phyloP scores from a whole-genome alignment of 1,140 invertebrate species.

The Bombyx mori region ASM3026992v2 NC_085115.1:6709001-6709500 shows the following conservation, averaged over 20 bases:
- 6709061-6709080: slow-evolving; percentile 76
- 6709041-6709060: slow-evolving; percentile 82
- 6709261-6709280: slow-evolving; percentile 62
- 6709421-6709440: slow-evolving; percentile 58
- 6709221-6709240: slow-evolving; percentile 17
- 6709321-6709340: slow-evolving; percentile 68
- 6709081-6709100: slow-evolving; percentile 80
- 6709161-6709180: slow-evolving; percentile 18
- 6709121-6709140: slow-evolving; percentile 32
- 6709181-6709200: slow-evolving; percentile 18
- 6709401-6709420: slow-evolving; percentile 64
- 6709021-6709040: slow-evolving; percentile 76
- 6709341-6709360: slow-evolving; percentile 88
- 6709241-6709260: slow-evolving; percentile 26
- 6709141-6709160: slow-evolving; percentile 24
- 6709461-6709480: no score
- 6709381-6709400: slow-evolving; percentile 64
- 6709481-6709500: no score
- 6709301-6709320: slow-evolving; percentile 69
- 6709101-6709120: slow-evolving; percentile 64
- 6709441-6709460: slow-evolving; percentile 23
- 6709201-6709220: background rate
- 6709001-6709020: slow-evolving; percentile 73
- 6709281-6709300: slow-evolving; percentile 84
- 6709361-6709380: slow-evolving; percentile 68